A percentile compares a stretch with the other conserved stretches of the same genome.
Evolutionary conservation across 2,888 invertebrate species (phyloP).

Genomic region (Mimumesa dahlbomi): DNA sequence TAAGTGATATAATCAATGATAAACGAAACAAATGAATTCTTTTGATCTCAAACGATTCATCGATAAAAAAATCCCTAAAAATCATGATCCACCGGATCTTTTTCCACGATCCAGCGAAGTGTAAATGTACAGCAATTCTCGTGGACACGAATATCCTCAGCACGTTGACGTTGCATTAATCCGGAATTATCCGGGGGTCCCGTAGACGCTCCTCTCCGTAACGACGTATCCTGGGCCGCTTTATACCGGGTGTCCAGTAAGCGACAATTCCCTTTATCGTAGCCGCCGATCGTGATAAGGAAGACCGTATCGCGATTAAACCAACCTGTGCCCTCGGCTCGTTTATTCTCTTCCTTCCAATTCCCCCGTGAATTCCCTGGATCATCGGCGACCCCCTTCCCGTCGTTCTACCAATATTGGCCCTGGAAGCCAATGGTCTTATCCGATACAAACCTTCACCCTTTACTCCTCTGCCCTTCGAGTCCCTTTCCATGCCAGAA

Average conservation of each 20-base stretch:
- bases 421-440: slow-evolving; percentile 48
- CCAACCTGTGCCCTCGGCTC: slow-evolving; percentile 29
- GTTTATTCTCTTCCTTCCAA: slow-evolving; percentile 48
- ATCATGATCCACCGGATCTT: too few species aligned
- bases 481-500: slow-evolving; percentile 36
- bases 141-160: too few species aligned
- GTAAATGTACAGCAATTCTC: too few species aligned
- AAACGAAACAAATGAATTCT: too few species aligned
- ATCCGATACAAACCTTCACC: slow-evolving; percentile 51
- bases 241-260: slow-evolving; percentile 8
- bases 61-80: too few species aligned
- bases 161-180: too few species aligned
- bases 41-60: too few species aligned
- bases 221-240: neutral
- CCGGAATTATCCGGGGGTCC: neutral
- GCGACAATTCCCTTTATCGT: slow-evolving; percentile 48
- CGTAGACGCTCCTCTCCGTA: neutral
- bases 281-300: slow-evolving; percentile 43
- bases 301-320: slow-evolving; percentile 41
- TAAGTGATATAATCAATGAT: too few species aligned
- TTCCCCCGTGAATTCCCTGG: slow-evolving; percentile 40
- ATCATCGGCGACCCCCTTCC: slow-evolving; percentile 48
- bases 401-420: slow-evolving; percentile 55
- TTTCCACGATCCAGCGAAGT: too few species aligned
- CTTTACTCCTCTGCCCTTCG: neutral